Percentiles rank a stretch among this genome's conserved stretches.
phyloP scores from a whole-genome alignment of 2,113 vertebrate species.

The Catharus minimus region DNA sequence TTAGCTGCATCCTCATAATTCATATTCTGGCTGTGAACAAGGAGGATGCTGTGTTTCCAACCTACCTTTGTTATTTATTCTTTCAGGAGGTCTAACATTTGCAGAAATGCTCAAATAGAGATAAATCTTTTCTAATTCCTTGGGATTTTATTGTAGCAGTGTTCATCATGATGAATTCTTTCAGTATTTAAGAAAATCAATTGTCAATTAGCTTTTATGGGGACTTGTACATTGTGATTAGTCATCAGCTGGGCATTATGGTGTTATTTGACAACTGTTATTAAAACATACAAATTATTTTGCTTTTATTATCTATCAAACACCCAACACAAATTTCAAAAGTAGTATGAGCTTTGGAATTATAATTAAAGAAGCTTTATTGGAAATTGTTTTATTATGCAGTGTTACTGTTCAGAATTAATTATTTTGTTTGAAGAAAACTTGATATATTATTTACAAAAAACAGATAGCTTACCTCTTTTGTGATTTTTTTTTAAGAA shows the following conservation, averaged over 20 bases:
- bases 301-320: conserved; percentile 70
- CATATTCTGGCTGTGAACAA: not conserved
- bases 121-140: conserved; percentile 69
- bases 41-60: not conserved
- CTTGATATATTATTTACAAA: conserved; percentile 48
- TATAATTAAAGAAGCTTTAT: conserved; percentile 56
- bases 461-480: conserved; percentile 11
- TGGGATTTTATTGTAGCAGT: conserved; percentile 38
- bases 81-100: conserved; percentile 47
- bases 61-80: conserved; percentile 24
- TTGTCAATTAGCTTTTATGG: conserved; percentile 74
- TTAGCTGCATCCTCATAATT: not conserved
- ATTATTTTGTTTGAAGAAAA: conserved; percentile 63
- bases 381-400: conserved; percentile 39
- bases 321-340: conserved; percentile 59
- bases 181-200: conserved; percentile 67
- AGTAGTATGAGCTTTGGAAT: conserved; percentile 63
- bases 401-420: conserved; percentile 33
- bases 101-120: conserved; percentile 52
- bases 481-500: not conserved
- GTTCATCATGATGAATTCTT: conserved; percentile 70
- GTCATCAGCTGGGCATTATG: conserved; percentile 49
- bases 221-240: conserved; percentile 46
- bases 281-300: conserved; percentile 69
- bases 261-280: conserved; percentile 64